Evolutionary conservation across 1,140 invertebrate species (phyloP), one percentile per base, ranked within the genome.

Genomic region (Ephestia elutella): DNA sequence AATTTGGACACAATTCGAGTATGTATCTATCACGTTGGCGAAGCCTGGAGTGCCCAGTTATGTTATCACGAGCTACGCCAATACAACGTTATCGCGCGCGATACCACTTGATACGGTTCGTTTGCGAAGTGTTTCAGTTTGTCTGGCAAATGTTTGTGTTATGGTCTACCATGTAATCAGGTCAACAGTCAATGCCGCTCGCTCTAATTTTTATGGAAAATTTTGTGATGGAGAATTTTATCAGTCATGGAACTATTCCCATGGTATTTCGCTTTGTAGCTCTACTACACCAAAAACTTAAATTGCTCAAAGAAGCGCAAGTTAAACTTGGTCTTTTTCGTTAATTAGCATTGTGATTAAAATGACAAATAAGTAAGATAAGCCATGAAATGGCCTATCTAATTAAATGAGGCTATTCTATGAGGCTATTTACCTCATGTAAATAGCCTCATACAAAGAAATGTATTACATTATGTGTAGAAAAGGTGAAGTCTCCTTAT

Each of bases 61-160:
- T 21, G 44, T 62, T 62, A 62, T 62, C 54, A n/a, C n/a, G n/a
- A 57, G 15, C 49, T 13, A 51, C 21, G 54, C 38, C 44, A 71
- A 74, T 77, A 69, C 62, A 53, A 50, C 55, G 69, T 67, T 78
- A 78, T 75, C 71, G 60, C 53, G 17, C 53, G 28, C 62, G 74
- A 78, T 72, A 75, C 58, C 73, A 74, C 63, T 78, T 71, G 78
- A 79, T 74, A 78, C 65, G 62, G 68, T 68, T 67, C 65, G 73
- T 75, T 80, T 80, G 69, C 73, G 68, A 71, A 75, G 63, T 75
- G 62, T 78, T 77, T 70, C 63, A 70, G 59, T 50, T 60, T 70
- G 82, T 78, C 78, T 82, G 65, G 59, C 71, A 73, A 81, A 80
- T 81, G 73, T 80, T 82, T 79, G 71, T 62, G 54, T 54, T 62